Evolutionary conservation across 2,797 vertebrate genomes (phyloP).

Genomic region (Pipistrellus kuhlii): DNA sequence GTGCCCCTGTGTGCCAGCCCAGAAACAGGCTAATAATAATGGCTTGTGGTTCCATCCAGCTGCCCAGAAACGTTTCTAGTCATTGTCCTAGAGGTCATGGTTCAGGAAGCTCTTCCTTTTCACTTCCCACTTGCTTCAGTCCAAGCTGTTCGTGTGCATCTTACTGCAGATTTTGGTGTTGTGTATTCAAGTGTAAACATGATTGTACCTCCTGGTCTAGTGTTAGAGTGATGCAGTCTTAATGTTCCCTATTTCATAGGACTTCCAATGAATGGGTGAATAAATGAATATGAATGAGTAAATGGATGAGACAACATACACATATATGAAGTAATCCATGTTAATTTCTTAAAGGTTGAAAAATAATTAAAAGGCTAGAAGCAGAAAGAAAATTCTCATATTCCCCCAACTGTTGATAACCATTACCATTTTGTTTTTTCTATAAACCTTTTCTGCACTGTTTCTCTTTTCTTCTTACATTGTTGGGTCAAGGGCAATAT

Average conservation of each 20-base stretch:
- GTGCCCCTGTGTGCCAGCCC: not conserved
- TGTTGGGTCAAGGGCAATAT: not conserved
- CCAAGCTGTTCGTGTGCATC: rapidly evolving
- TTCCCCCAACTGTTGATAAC: not conserved
- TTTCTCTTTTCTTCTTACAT: not conserved
- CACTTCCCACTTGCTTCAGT: not conserved
- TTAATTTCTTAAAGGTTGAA: not conserved
- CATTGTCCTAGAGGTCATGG: not conserved
- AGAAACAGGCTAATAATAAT: constrained; percentile 48
- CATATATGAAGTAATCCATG: not conserved
- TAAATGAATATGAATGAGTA: not conserved
- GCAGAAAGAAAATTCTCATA: not conserved
- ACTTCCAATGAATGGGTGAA: not conserved
- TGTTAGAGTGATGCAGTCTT: not conserved
- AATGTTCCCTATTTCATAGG: not conserved
- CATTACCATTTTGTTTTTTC: not conserved
- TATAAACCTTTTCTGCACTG: not conserved
- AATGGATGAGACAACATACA: not conserved
- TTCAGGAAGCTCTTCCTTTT: not conserved
- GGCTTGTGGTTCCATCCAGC: not conserved
- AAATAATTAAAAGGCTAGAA: not conserved
- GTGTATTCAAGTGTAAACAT: not conserved
- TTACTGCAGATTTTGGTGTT: not conserved
- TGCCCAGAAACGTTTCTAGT: not conserved
- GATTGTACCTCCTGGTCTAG: not conserved